These are phyloP conservation scores for Cebus imitator DNA, from an alignment of 2,113 vertebrate genomes.

Conservation along the genomic window DNA sequence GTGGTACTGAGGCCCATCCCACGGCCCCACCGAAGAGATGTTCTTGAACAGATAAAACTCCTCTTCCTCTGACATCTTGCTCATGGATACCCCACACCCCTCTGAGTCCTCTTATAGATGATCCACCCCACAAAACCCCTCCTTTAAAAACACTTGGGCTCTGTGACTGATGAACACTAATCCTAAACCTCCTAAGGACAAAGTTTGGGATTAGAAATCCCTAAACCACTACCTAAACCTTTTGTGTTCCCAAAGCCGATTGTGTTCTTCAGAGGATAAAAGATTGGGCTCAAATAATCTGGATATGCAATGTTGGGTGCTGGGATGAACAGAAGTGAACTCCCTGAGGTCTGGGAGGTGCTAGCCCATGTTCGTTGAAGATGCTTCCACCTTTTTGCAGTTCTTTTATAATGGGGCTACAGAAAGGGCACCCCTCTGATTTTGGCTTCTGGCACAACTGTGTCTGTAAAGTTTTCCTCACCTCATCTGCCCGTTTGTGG, in stretches of 20 bases:
- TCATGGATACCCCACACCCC: neutral
- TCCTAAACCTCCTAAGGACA: slow-evolving; percentile 69
- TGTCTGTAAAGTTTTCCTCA: neutral
- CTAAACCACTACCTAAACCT: slow-evolving; percentile 51
- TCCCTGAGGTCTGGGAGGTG: neutral
- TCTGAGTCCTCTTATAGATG: slow-evolving; percentile 68
- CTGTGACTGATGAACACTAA: slow-evolving; percentile 52
- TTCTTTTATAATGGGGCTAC: neutral
- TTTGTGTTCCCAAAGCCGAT: slow-evolving; percentile 54
- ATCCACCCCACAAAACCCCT: neutral
- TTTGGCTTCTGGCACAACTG: neutral
- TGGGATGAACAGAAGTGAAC: neutral
- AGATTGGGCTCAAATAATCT: slow-evolving; percentile 25
- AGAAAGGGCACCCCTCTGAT: neutral
- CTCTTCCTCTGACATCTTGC: slow-evolving; percentile 83
- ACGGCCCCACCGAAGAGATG: slow-evolving; percentile 83
- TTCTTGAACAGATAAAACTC: slow-evolving; percentile 89
- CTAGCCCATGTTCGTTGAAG: neutral
- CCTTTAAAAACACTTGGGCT: slow-evolving; percentile 69
- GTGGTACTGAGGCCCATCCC: slow-evolving; percentile 90
- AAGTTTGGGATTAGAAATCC: slow-evolving; percentile 77
- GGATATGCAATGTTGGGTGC: neutral
- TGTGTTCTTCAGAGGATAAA: slow-evolving; percentile 48
- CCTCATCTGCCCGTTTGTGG: neutral
- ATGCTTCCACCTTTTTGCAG: neutral